A percentile compares a stretch with the other conserved stretches of the same genome.
These are phyloP conservation scores for Thereva nobilitata DNA, from an alignment of 2,888 invertebrate genomes.

Conservation along the genomic window DNA sequence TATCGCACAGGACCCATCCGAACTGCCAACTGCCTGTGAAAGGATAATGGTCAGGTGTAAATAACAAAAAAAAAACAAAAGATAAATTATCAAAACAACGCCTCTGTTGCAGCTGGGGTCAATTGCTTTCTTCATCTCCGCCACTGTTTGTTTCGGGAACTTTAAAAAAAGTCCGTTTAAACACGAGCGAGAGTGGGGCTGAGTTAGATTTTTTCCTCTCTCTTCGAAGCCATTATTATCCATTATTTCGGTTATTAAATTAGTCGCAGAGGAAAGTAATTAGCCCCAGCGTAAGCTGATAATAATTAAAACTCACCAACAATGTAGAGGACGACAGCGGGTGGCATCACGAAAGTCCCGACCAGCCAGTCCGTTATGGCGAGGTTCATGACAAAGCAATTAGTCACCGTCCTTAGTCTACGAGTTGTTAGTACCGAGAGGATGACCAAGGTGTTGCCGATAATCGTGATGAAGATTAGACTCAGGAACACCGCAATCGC, in stretches of 20 bases:
- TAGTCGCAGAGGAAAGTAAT: too few relatives aligned
- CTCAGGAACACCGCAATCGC: constrained; percentile 67
- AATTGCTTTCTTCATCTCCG: background rate
- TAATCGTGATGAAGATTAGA: constrained; percentile 72
- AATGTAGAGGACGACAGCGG: constrained; percentile 83
- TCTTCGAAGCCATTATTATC: background rate
- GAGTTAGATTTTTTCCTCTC: background rate
- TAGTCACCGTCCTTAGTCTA: constrained; percentile 88
- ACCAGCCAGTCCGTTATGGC: constrained; percentile 93
- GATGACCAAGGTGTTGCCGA: constrained; percentile 90
- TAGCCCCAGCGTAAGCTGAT: background rate
- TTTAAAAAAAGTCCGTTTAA: too few relatives aligned
- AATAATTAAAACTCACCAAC: constrained; percentile 66
- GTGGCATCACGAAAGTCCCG: constrained; percentile 93
- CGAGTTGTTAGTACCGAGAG: constrained; percentile 85
- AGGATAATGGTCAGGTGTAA: background rate
- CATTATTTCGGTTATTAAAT: background rate
- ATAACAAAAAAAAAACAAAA: constrained; percentile 1
- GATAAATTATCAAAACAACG: background rate
- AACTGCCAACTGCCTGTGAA: constrained; percentile 81
- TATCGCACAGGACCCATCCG: constrained; percentile 84
- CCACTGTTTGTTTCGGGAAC: too few relatives aligned
- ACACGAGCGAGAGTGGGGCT: too few relatives aligned
- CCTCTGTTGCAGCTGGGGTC: background rate
- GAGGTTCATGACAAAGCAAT: constrained; percentile 92